These are phyloP conservation scores for Julus scanicus DNA, from an alignment of 2,888 invertebrate species.

Conservation along the genomic window DNA sequence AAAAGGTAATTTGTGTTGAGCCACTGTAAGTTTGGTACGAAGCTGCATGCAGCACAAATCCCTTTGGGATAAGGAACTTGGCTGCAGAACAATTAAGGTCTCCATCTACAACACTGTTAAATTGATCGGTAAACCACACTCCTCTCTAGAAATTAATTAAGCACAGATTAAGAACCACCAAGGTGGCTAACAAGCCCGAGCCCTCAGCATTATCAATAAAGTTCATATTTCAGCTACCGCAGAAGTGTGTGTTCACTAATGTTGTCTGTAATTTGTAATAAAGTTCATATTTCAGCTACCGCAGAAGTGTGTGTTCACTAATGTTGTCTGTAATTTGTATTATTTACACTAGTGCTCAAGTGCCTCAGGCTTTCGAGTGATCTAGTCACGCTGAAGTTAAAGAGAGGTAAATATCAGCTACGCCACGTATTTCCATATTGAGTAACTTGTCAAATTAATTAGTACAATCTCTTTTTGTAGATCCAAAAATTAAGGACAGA, in stretches of 20 bases:
- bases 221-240: not conserved
- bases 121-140: slow-evolving; percentile 36
- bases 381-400: slow-evolving; percentile 89
- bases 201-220: not conserved
- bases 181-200: not conserved
- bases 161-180: not conserved
- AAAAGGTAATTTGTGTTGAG: not conserved
- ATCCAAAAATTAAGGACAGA: slow-evolving; percentile 84
- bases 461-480: slow-evolving; percentile 68
- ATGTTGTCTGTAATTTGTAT: not conserved
- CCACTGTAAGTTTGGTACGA: not conserved
- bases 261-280: not conserved
- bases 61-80: not conserved
- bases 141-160: slow-evolving; percentile 2
- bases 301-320: not conserved
- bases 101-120: not conserved
- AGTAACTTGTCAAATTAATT: not conserved
- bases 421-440: slow-evolving; percentile 61
- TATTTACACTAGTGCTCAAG: slow-evolving; percentile 83
- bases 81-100: not conserved
- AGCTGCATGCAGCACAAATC: not conserved
- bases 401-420: slow-evolving; percentile 77
- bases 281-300: not conserved
- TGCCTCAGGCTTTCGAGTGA: slow-evolving; percentile 91
- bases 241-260: not conserved